Base-by-base conservation (phyloP, 2,888 invertebrate genomes). In the Heteromyza rotundicornis region DNA sequence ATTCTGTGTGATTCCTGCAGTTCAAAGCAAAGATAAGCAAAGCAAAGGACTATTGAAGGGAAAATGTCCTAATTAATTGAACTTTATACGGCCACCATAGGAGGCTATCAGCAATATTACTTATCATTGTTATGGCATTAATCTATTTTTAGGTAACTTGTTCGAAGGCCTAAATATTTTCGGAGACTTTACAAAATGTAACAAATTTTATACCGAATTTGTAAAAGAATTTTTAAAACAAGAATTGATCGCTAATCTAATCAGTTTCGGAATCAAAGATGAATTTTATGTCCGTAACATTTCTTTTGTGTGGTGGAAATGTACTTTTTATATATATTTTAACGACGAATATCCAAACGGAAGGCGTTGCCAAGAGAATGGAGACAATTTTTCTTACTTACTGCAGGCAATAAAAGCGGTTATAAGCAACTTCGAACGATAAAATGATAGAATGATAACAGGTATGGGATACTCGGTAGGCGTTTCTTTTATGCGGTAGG, bases 331-430 rank as follows among this genome's bases (percentile, higher is more conserved):
- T n/a, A n/a, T n/a, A n/a, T n/a, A n/a, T n/a, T n/a, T n/a, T n/a
- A n/a, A n/a, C n/a, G n/a, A n/a, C n/a, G 27, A 27, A 27, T 10
- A 27, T 27, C 10, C 27, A 35, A 54, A 35, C 44, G 49, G 54
- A 35, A 60, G 63, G 62, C 63, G 58, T 64, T 56, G 23, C 62
- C 36, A 20, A 47, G 55, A 59, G 59, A 66, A 62, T 66, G 52
- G 63, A 65, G 61, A 64, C 64, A 60, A 58, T 60, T 64, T 60
- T 64, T 54, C 7, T n/a, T 52, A 24, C 24, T 49, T 19, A 17
- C 16, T 17, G 17, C 53, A 27, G 27, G 10, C 27, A 27, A 27
- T 27, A 16, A 49, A 52, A 63, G 57, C 53, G 63, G 51, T 52
- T 61, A 54, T 63, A 49, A 61, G 59, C 50, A 57, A 58, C 52